Conservation (phyloP, 2,113 vertebrate species). For the Scomber japonicus region DNA sequence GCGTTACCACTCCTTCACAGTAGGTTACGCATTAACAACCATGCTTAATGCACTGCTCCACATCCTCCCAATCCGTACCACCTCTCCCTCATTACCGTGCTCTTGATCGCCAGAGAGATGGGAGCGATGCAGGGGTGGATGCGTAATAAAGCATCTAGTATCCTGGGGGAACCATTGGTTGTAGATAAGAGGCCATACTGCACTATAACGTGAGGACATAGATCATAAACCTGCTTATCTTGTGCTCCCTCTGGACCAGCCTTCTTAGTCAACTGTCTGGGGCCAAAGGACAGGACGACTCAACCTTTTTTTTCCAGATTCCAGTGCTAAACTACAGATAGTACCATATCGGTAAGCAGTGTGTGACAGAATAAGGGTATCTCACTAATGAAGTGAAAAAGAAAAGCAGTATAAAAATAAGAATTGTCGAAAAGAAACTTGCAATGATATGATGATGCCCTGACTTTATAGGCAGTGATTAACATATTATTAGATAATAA, state of each 20-base stretch:
- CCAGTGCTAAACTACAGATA: slow-evolving; percentile 32
- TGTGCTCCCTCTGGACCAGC: slow-evolving; percentile 71
- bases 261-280: slow-evolving; percentile 52
- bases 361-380: slow-evolving; percentile 48
- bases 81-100: slow-evolving; percentile 76
- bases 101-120: slow-evolving; percentile 74
- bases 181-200: slow-evolving; percentile 73
- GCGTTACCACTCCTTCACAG: slow-evolving; percentile 28
- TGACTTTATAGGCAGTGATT: slow-evolving; percentile 70
- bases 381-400: slow-evolving; percentile 69
- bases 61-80: slow-evolving; percentile 46
- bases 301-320: slow-evolving; percentile 36
- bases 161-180: slow-evolving; percentile 79
- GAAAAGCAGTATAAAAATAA: slow-evolving; percentile 59
- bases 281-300: slow-evolving; percentile 44
- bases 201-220: slow-evolving; percentile 70
- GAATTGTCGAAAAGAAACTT: slow-evolving; percentile 62
- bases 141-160: slow-evolving; percentile 78
- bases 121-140: slow-evolving; percentile 70
- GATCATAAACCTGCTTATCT: slow-evolving; percentile 84
- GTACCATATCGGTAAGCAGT: not conserved
- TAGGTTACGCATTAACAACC: slow-evolving; percentile 45
- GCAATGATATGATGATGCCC: slow-evolving; percentile 64
- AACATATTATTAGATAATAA: slow-evolving; percentile 77
- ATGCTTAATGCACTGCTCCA: slow-evolving; percentile 34